A percentile compares a stretch with the other conserved stretches of the same genome.
These are phyloP conservation scores for Hyposoter didymator DNA, from an alignment of 2,888 invertebrate genomes.

Conservation along the genomic window DNA sequence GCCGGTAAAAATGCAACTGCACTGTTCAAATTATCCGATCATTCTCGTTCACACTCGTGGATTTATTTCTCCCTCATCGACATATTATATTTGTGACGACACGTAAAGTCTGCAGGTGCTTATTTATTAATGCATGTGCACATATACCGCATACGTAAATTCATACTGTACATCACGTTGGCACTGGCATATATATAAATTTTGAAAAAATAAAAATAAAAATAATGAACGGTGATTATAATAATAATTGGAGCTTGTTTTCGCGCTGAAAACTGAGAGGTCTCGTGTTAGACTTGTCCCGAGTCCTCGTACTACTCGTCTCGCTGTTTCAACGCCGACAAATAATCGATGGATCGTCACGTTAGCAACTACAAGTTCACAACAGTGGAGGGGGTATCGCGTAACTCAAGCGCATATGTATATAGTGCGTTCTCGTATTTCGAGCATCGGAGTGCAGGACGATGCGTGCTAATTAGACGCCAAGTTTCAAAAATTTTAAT, in stretches of 20 bases:
- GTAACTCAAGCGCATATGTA: not conserved
- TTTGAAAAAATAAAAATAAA: too few relatives aligned
- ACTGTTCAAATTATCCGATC: constrained; percentile 19
- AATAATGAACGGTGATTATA: not conserved
- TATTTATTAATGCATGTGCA: not conserved
- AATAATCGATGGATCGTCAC: constrained; percentile 33
- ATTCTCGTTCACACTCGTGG: constrained; percentile 1
- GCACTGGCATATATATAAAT: not conserved
- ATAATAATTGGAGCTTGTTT: constrained; percentile 1
- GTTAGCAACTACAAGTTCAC: not conserved
- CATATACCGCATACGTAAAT: not conserved
- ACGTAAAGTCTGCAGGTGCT: not conserved
- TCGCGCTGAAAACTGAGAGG: constrained; percentile 12
- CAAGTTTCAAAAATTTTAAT: not conserved
- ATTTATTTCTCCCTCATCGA: constrained; percentile 5
- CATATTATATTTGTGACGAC: constrained; percentile 21
- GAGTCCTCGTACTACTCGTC: constrained; percentile 18
- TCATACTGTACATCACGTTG: not conserved
- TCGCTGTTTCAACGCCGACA: constrained; percentile 28
- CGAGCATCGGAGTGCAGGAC: not conserved
- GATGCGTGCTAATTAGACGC: not conserved
- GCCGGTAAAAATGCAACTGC: constrained; percentile 17
- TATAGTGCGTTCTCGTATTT: not conserved
- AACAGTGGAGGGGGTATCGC: constrained; percentile 32
- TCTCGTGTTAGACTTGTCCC: constrained; percentile 5